A percentile compares a stretch with the other conserved stretches of the same genome.
Conservation (phyloP, 2,888 invertebrate genomes). For the Cyaniris semiargus region DNA sequence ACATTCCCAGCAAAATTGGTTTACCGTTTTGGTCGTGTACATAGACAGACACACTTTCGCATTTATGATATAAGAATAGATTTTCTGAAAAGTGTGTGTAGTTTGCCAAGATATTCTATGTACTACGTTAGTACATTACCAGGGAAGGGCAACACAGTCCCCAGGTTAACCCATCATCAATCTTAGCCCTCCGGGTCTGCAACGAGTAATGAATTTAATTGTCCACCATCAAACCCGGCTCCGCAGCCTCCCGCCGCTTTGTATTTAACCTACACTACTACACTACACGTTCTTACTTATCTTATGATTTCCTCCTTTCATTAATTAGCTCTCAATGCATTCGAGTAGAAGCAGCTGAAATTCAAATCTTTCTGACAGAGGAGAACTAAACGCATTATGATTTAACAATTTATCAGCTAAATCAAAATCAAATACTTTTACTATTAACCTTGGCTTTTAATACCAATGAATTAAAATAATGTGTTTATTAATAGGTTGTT, state of each 20-base stretch:
- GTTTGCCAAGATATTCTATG: too few relatives aligned
- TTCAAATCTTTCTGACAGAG: not conserved
- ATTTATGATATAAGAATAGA: too few relatives aligned
- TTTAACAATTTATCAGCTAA: too few relatives aligned
- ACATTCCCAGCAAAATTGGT: too few relatives aligned
- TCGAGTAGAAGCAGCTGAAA: not conserved
- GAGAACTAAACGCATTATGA: not conserved
- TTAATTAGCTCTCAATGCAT: not conserved
- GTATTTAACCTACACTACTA: not conserved
- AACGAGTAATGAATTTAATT: not conserved
- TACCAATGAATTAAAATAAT: too few relatives aligned
- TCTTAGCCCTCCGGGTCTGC: not conserved
- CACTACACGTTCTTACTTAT: not conserved
- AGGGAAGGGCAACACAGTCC: not conserved
- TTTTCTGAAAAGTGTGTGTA: not conserved
- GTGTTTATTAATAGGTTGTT: too few relatives aligned
- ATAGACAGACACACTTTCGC: too few relatives aligned
- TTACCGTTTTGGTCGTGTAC: too few relatives aligned
- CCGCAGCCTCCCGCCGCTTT: not conserved
- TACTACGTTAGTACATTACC: not conserved
- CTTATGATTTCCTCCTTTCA: not conserved
- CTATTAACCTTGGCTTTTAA: too few relatives aligned
- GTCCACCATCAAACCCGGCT: not conserved
- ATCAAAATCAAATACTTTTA: not conserved
- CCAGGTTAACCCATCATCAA: conserved; percentile 1